Evolutionary conservation across 92 coral and sea anemone genomes (phyloP).

Genomic region (Micromussa lordhowensis): DNA sequence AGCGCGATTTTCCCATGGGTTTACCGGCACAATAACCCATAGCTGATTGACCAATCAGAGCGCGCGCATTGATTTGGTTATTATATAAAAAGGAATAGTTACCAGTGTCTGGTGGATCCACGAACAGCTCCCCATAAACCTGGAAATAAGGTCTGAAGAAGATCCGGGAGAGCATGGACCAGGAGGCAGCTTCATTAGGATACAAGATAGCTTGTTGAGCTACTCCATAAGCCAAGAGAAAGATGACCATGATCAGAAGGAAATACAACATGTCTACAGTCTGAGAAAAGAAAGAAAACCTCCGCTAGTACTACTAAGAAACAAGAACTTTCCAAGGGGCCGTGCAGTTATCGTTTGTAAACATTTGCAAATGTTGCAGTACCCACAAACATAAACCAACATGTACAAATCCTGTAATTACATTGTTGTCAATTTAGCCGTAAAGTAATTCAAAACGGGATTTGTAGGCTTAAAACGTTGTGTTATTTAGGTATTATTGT

Average conservation of each 20-base stretch:
- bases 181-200: conserved; percentile 70
- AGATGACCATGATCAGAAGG: conserved; percentile 80
- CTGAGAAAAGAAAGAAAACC: conserved; percentile 15
- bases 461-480: no score
- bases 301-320: background rate
- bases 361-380: no score
- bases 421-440: no score
- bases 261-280: conserved; percentile 87
- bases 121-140: conserved; percentile 86
- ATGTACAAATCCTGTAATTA: no score
- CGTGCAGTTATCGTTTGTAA: background rate
- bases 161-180: conserved; percentile 69
- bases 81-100: background rate
- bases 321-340: background rate
- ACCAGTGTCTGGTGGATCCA: conserved; percentile 61
- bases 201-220: conserved; percentile 88
- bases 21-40: no score
- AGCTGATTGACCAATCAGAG: no score
- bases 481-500: no score
- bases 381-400: no score
- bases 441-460: no score
- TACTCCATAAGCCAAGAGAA: conserved; percentile 89
- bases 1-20: no score
- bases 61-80: no score
- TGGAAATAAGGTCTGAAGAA: conserved; percentile 90